Base-by-base conservation (phyloP, 2,888 invertebrate species). In the Drosophila parthenogenetica region DNA sequence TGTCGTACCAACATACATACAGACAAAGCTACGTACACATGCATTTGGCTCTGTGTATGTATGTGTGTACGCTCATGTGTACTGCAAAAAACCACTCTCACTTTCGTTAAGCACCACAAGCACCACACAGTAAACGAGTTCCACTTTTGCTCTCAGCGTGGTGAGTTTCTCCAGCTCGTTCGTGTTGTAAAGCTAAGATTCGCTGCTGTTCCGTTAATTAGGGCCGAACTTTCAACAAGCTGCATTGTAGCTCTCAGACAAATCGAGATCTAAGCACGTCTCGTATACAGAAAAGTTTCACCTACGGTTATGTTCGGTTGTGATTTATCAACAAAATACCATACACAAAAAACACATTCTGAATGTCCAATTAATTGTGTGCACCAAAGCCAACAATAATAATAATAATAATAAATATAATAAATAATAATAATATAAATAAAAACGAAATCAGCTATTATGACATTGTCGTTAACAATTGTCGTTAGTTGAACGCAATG, bases 291-390 rank as follows among this genome's bases (percentile, higher is more conserved):
- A 87, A 68, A 73, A 85, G 86, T 79, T 85, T 87, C 73, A 68
- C 77, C 72, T 66, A 77, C 82, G 74, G 82, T 69, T 76, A 68
- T 68, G 72, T 68, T 75, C 74, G 86, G 79, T 81, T 73, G 86
- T 73, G 73, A 69, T 58, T 65, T 62, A 70, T 69, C 65, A 42
- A 68, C 54, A 35, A 60, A 55, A 46, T 46, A 14, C 25, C 29
- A 29, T 29, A 39, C 39, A 40, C 19, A 51, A 51, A 39, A 11
- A 35, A 55, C 17, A 25, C 5, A 57, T 57, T 37, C 43, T 14
- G 32, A 43, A 43, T 22, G 14, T 35, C 32, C 54, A 54, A 54
- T 43, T 54, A 43, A 29, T 43, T 54, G 54, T 35, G 17, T 2
- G n/a, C 19, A 19, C 29, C 11, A 25, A 10, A 2, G 29, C 14